These are phyloP conservation scores for Coryphaenoides rupestris DNA, from an alignment of 2,113 vertebrate species.

Conservation along the genomic window DNA sequence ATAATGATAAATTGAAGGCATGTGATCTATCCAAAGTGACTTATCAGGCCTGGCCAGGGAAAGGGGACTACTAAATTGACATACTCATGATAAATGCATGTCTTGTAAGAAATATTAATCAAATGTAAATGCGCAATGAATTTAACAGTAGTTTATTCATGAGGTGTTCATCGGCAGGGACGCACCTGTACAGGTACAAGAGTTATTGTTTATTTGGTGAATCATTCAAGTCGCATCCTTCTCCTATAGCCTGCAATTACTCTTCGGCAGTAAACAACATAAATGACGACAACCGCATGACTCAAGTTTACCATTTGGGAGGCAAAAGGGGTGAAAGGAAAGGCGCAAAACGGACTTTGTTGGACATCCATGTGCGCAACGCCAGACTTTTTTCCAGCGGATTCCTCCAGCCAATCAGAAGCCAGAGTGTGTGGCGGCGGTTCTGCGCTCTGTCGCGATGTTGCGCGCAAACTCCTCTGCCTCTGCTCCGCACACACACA, in stretches of 20 bases:
- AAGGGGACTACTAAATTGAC: constrained; percentile 52
- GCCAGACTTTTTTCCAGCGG: constrained; percentile 38
- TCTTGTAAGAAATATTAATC: constrained; percentile 61
- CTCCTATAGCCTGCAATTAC: too few species aligned
- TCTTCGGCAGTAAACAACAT: too few species aligned
- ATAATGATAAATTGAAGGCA: constrained; percentile 42
- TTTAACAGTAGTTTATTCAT: constrained; percentile 41
- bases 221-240: too few species aligned
- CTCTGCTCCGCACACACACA: constrained; percentile 39
- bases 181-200: too few species aligned
- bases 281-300: too few species aligned
- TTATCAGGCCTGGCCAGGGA: constrained; percentile 34
- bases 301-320: too few species aligned
- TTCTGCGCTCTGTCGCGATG: constrained; percentile 33
- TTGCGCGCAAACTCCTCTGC: constrained; percentile 58
- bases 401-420: constrained; percentile 44
- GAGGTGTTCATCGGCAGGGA: too few species aligned
- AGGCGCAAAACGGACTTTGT: not conserved
- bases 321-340: too few species aligned
- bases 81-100: constrained; percentile 63
- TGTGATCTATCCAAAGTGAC: constrained; percentile 49
- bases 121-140: constrained; percentile 61
- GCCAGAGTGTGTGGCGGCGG: constrained; percentile 31
- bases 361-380: constrained; percentile 15
- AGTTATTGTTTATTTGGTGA: too few species aligned